Base-by-base conservation (phyloP, 1,140 invertebrate genomes). In the Drosophila lini region DNA sequence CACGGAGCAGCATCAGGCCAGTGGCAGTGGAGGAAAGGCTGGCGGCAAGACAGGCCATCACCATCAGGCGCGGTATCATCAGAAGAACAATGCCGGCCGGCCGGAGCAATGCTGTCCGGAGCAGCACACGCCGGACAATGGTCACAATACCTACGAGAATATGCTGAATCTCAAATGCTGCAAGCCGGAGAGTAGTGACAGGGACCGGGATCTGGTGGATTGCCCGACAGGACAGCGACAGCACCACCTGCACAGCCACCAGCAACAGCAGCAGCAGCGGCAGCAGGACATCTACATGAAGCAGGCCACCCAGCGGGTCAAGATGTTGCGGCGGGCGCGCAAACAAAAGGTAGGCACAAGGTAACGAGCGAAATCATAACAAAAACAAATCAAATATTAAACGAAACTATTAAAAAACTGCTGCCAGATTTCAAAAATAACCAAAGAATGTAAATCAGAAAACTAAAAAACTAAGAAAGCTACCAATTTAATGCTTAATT, bases 211-310 rank as follows among this genome's bases (percentile, higher is more conserved):
- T 71, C 48, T 64, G 48, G 56, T 76, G 28, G 83, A 81, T 47
- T 77, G 77, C 47, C 32, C 73, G 2, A 40, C 74, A 19, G 55
- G 60, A 25, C 88, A 74, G 44, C 69, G 58, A 16, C 55, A 70
- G n/a, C 62, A 53, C 7, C 75, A 53, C 15, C 71, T 67, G 48
- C 70, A 67, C 64, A 69, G 15, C 60, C 70, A 50, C 78, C 76
- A 69, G 13, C 71, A 81, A 40, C 75, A 78, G 58, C 61, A 65
- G 7, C 82, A 80, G 32, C 60, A 69, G 19, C 70, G 81, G 44
- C 84, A 85, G 59, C 79, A 88, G 67, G 91, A 92, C 68, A 78
- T 91, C 57, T 92, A 92, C 48, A 90, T 91, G 89, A 92, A 92
- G 65, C 91, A 92, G 70, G 91, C 91, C 28, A 91, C 89, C 34